phyloP scores from a whole-genome alignment of 1,140 invertebrate genomes.

The Drosophila bocqueti region DNA sequence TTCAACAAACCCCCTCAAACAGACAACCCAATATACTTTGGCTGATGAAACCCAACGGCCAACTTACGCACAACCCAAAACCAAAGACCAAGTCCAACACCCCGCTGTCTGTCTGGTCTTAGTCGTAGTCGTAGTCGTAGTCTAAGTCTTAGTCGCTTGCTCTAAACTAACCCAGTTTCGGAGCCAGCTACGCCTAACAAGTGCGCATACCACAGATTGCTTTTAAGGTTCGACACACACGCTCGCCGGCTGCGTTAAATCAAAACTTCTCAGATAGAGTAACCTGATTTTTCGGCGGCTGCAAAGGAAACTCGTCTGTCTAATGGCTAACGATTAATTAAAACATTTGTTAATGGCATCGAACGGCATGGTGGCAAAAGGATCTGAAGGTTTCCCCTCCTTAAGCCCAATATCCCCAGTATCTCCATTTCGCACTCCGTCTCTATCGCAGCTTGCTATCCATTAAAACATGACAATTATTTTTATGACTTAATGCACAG shows the following conservation, averaged over 20 bases:
- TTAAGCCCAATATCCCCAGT: background rate
- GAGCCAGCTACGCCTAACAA: conserved; percentile 65
- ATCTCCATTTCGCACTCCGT: background rate
- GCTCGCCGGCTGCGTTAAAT: conserved; percentile 38
- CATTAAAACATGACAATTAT: conserved; percentile 53
- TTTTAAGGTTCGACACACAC: conserved; percentile 38
- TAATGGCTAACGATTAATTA: conserved; percentile 74
- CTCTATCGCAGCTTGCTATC: conserved; percentile 12
- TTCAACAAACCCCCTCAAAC: background rate
- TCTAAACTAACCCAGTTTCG: conserved; percentile 67
- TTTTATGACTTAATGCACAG: conserved; percentile 50
- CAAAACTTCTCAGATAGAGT: conserved; percentile 48
- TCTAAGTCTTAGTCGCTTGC: background rate
- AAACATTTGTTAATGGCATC: conserved; percentile 73
- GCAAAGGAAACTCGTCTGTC: conserved; percentile 59
- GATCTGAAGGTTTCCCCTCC: conserved; percentile 35
- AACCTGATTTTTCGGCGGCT: conserved; percentile 54
- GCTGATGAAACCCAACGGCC: conserved; percentile 29
- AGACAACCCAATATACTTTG: background rate
- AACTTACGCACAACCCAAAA: conserved; percentile 16
- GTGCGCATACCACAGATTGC: conserved; percentile 56
- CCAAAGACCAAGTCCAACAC: conserved; percentile 10
- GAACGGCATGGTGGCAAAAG: conserved; percentile 53
- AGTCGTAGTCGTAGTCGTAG: background rate
- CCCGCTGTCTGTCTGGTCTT: conserved; percentile 19